Conservation (phyloP, 1,140 invertebrate genomes). For the Lerema accius region DNA sequence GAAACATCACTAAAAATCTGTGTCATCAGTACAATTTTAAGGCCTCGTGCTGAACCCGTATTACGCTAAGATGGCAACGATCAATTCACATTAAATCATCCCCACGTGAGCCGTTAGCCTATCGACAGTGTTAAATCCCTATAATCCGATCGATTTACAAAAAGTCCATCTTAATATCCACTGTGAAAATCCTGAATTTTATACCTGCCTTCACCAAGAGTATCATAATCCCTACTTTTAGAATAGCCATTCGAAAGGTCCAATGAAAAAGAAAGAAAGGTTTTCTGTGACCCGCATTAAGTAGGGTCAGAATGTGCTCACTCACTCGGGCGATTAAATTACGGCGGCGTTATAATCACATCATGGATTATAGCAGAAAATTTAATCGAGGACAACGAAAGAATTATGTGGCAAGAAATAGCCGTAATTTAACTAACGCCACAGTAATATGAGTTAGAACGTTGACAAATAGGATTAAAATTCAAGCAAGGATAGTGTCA, state of each 20-base stretch:
- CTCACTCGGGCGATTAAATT: constrained; percentile 16
- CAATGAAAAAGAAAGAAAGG: constrained; percentile 13
- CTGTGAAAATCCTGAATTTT: background rate
- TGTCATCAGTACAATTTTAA: no score
- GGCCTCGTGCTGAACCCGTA: no score
- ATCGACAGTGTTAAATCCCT: background rate
- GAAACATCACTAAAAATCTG: no score
- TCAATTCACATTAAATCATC: background rate
- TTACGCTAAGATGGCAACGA: no score
- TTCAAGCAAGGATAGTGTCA: background rate
- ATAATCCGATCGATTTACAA: background rate
- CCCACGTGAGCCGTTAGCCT: no score
- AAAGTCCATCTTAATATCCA: background rate
- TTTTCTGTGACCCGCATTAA: constrained; percentile 12
- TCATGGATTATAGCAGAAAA: background rate
- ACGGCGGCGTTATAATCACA: constrained; percentile 10
- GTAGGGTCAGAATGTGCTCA: constrained; percentile 17
- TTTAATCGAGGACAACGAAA: constrained; percentile 1
- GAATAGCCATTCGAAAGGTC: background rate
- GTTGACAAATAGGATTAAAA: background rate
- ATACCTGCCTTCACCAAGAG: background rate
- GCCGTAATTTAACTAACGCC: constrained; percentile 6
- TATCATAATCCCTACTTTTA: background rate
- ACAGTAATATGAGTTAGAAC: background rate
- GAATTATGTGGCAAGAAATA: constrained; percentile 11